Percentiles rank a stretch among this genome's conserved stretches.
These are phyloP conservation scores for Urophycis tenuis DNA, from an alignment of 2,797 vertebrate genomes.

Conservation along the genomic window DNA sequence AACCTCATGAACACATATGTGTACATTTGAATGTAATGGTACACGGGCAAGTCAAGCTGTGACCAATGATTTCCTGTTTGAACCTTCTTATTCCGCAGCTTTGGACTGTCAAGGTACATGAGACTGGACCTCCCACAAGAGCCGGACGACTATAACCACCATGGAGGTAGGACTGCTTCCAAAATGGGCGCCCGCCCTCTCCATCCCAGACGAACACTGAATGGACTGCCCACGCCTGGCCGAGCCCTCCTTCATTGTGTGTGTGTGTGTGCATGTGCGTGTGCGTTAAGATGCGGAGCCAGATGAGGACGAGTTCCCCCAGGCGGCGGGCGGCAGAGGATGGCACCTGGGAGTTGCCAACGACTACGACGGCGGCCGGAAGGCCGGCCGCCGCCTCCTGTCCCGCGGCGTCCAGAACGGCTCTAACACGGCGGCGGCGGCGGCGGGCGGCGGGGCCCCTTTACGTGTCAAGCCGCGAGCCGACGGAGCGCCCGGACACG, in stretches of 20 bases:
- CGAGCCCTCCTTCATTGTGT: not conserved
- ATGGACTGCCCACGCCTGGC: not conserved
- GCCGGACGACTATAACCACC: not conserved
- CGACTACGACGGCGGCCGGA: conserved; percentile 53
- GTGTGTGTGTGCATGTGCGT: conserved; percentile 27
- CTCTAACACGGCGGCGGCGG: conserved; percentile 7
- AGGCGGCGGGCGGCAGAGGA: too few relatives aligned
- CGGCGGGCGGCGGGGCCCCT: not conserved
- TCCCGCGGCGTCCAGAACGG: conserved; percentile 27
- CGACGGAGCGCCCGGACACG: not conserved
- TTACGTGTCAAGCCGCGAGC: not conserved
- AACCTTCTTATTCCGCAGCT: conserved; percentile 57
- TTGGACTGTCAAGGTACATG: conserved; percentile 82
- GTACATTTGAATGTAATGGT: not conserved
- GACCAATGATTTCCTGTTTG: not conserved
- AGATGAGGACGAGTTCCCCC: conserved; percentile 21
- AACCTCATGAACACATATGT: not conserved
- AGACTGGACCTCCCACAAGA: conserved; percentile 64
- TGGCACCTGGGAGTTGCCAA: conserved; percentile 14
- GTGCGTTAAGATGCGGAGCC: conserved; percentile 9
- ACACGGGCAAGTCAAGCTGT: not conserved
- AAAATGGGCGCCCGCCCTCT: not conserved
- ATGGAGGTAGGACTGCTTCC: conserved; percentile 36
- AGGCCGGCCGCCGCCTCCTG: conserved; percentile 60
- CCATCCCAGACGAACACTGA: not conserved